Evolutionary conservation across 2,113 vertebrate species (phyloP).

Genomic region (Brienomyrus brachyistius): DNA sequence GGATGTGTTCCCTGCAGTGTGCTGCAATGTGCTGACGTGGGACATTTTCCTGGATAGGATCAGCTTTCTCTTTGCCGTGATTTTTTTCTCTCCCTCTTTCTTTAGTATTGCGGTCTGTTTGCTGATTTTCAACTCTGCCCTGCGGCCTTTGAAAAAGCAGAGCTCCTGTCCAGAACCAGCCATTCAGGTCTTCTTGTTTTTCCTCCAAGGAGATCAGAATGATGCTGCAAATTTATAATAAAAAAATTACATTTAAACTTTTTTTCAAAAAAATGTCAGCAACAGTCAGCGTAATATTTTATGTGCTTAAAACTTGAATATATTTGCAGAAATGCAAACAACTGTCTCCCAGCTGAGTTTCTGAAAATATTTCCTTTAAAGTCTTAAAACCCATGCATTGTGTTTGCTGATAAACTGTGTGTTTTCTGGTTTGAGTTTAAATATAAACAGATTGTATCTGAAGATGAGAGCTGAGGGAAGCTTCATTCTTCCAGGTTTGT

Average conservation of each 20-base stretch:
- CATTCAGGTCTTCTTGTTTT: background rate
- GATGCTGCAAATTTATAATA: background rate
- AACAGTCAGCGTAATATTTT: background rate
- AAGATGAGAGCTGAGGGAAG: background rate
- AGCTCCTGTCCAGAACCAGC: background rate
- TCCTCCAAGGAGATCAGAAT: background rate
- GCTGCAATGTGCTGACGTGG: constrained; percentile 36
- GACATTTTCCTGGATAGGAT: constrained; percentile 26
- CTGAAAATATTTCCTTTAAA: background rate
- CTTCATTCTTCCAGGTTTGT: background rate
- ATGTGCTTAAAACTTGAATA: background rate
- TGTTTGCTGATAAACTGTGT: background rate
- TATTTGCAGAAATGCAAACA: background rate
- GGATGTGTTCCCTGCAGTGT: background rate
- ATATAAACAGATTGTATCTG: background rate
- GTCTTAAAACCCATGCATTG: background rate
- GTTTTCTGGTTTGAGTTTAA: background rate
- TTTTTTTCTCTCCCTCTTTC: background rate
- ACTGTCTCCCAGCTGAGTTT: background rate
- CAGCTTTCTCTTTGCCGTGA: constrained; percentile 15
- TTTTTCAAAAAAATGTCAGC: background rate
- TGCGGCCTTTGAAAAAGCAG: constrained; percentile 23
- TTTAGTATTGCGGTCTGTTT: background rate
- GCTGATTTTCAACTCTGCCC: constrained; percentile 22
- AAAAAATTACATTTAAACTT: background rate